A percentile compares a stretch with the other conserved stretches of the same genome.
These are phyloP conservation scores for Drosophila watanabei DNA, from an alignment of 1,140 invertebrate species.

Conservation along the genomic window DNA sequence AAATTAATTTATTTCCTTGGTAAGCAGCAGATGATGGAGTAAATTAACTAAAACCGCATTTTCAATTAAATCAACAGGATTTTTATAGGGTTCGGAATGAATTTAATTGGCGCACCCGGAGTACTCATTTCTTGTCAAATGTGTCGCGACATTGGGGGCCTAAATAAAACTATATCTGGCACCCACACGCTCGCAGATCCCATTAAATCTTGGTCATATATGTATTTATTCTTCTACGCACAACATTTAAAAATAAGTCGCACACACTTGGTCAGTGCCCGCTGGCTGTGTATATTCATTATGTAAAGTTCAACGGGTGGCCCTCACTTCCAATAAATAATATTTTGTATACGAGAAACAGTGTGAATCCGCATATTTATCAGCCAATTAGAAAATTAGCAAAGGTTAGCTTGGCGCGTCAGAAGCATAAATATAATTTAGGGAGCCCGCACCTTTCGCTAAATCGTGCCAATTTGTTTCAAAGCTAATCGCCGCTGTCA, in stretches of 20 bases:
- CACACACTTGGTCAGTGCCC: conserved; percentile 10
- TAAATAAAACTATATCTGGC: conserved; percentile 60
- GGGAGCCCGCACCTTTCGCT: conserved; percentile 23
- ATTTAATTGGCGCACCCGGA: conserved; percentile 7
- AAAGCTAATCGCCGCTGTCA: conserved; percentile 70
- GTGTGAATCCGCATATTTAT: conserved; percentile 65
- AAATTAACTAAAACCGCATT: conserved; percentile 72
- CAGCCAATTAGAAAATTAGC: conserved; percentile 78
- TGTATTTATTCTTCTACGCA: conserved; percentile 16
- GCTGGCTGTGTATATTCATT: conserved; percentile 38
- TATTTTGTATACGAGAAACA: conserved; percentile 62
- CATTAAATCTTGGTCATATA: conserved; percentile 53
- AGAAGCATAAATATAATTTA: conserved; percentile 39
- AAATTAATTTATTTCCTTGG: conserved; percentile 79
- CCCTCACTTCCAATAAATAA: conserved; percentile 61
- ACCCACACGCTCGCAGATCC: conserved; percentile 36
- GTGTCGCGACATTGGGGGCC: conserved; percentile 57
- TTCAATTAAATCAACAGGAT: conserved; percentile 75
- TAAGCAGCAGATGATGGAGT: conserved; percentile 66
- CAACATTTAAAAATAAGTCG: conserved; percentile 40
- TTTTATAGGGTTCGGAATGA: conserved; percentile 28
- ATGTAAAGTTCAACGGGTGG: conserved; percentile 53
- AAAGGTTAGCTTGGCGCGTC: conserved; percentile 49
- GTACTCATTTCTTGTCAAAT: conserved; percentile 49
- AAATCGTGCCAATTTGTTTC: conserved; percentile 61